A percentile compares a stretch with the other conserved stretches of the same genome.
phyloP scores from a whole-genome alignment of 2,888 invertebrate genomes.

The Lasioglossum pauxillum region DNA sequence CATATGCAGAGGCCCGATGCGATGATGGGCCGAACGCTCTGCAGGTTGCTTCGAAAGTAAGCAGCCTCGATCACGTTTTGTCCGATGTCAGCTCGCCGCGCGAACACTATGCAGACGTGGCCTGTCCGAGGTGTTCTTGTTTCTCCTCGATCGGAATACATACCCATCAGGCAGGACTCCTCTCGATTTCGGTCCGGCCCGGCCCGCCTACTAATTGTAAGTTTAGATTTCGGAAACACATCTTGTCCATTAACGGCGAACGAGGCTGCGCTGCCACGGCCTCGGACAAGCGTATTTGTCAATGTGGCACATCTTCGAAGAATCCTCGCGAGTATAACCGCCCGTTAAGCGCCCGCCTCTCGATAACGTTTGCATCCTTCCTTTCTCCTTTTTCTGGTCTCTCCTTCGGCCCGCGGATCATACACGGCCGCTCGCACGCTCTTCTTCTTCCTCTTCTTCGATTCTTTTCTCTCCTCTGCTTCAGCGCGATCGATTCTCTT shows the following conservation, averaged over 20 bases:
- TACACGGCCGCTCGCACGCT: neutral
- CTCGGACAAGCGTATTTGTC: conserved; percentile 46
- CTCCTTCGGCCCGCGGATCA: neutral
- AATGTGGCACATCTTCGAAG: conserved; percentile 59
- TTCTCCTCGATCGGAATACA: neutral
- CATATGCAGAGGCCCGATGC: conserved; percentile 44
- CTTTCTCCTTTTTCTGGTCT: conserved; percentile 2
- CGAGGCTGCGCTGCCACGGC: conserved; percentile 52
- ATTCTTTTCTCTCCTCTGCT: neutral
- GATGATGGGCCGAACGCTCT: conserved; percentile 37
- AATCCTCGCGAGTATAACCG: conserved; percentile 55
- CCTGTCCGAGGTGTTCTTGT: conserved; percentile 38
- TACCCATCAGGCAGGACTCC: neutral
- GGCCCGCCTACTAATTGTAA: conserved; percentile 10
- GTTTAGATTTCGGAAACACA: conserved; percentile 45
- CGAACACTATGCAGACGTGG: conserved; percentile 46
- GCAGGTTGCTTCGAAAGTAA: conserved; percentile 76
- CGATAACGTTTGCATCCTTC: conserved; percentile 55
- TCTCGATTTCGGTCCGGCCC: neutral
- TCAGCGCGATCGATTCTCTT: neutral
- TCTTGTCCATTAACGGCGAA: conserved; percentile 54
- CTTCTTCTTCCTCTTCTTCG: neutral
- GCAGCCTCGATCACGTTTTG: conserved; percentile 79
- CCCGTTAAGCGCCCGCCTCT: conserved; percentile 42
- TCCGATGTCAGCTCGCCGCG: conserved; percentile 51